phyloP scores from a whole-genome alignment of 2,113 vertebrate genomes.

The Hippopotamus amphibius region DNA sequence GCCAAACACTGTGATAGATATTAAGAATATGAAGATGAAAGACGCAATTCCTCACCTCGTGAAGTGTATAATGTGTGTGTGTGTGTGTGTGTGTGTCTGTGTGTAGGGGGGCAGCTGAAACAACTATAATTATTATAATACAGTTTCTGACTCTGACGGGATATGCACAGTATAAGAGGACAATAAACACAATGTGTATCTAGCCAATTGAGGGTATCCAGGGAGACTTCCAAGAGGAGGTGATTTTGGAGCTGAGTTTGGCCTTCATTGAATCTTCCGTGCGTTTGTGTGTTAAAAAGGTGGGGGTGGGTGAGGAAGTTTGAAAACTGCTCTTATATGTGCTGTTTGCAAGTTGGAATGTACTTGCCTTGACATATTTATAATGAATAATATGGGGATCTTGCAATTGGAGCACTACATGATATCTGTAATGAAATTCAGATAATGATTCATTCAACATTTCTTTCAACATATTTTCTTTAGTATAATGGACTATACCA shows the following conservation, averaged over 20 bases:
- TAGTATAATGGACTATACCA: not conserved
- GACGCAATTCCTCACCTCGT: not conserved
- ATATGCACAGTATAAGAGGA: not conserved
- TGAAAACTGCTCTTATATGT: not conserved
- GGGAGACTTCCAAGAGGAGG: not conserved
- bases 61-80: not conserved
- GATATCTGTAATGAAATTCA: not conserved
- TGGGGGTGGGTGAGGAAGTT: not conserved
- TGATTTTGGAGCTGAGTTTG: not conserved
- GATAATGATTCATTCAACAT: constrained; percentile 13
- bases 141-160: not conserved
- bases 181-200: not conserved
- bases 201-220: not conserved
- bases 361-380: not conserved
- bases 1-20: not conserved
- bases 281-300: not conserved
- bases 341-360: not conserved
- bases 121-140: constrained; percentile 8
- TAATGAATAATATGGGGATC: not conserved
- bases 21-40: not conserved
- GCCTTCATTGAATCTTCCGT: constrained; percentile 5
- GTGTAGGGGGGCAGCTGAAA: not conserved
- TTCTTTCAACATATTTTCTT: not conserved
- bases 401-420: not conserved
- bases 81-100: not conserved